Conservation (phyloP, 2,888 invertebrate species). For the Drepana falcataria region DNA sequence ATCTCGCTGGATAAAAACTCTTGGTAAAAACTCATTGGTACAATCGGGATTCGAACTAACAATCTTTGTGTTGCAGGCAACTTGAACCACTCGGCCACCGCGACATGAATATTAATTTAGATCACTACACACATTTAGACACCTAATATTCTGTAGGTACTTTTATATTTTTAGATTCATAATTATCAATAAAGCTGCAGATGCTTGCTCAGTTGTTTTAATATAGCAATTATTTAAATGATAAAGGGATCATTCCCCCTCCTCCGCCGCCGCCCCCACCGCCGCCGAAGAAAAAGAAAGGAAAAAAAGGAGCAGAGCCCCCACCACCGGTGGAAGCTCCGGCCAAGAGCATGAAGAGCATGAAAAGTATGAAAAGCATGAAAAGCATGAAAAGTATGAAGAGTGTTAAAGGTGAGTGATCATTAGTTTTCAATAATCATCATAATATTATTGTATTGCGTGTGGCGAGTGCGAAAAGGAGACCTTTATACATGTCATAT, state of each 20-base stretch:
- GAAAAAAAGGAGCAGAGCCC: slow-evolving; percentile 23
- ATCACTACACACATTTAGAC: too few relatives aligned
- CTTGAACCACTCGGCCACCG: too few relatives aligned
- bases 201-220: too few relatives aligned
- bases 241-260: slow-evolving; percentile 59
- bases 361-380: slow-evolving; percentile 34
- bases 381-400: slow-evolving; percentile 36
- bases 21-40: too few relatives aligned
- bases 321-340: slow-evolving; percentile 9
- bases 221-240: not conserved
- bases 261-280: slow-evolving; percentile 56
- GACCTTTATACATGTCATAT: not conserved
- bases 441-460: slow-evolving; percentile 11
- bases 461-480: slow-evolving; percentile 32
- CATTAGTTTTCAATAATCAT: too few relatives aligned
- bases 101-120: too few relatives aligned
- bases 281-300: slow-evolving; percentile 45
- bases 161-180: too few relatives aligned
- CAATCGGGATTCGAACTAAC: too few relatives aligned
- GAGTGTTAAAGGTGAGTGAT: slow-evolving; percentile 21
- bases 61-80: too few relatives aligned
- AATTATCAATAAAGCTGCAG: too few relatives aligned
- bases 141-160: too few relatives aligned
- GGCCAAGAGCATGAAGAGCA: slow-evolving; percentile 16
- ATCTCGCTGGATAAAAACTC: too few relatives aligned